phyloP scores from a whole-genome alignment of 2,797 vertebrate genomes.

The Lophotriccus pileatus region DNA sequence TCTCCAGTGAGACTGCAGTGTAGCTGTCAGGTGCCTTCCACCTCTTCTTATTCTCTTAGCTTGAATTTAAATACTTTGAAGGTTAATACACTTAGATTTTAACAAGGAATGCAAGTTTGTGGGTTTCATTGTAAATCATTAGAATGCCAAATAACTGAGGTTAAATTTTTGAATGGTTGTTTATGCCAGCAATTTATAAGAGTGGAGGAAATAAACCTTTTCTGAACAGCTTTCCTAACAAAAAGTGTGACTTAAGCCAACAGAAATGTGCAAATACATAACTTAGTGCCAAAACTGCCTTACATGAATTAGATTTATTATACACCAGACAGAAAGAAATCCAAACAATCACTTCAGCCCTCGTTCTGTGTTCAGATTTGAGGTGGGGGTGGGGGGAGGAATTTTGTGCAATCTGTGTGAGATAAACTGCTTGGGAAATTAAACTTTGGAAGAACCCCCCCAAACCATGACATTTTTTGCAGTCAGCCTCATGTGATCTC shows the following conservation, averaged over 20 bases:
- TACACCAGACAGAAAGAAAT: conserved; percentile 23
- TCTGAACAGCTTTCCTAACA: conserved; percentile 45
- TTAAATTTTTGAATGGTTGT: conserved; percentile 38
- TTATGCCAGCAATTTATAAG: conserved; percentile 45
- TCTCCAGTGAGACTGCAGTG: background rate
- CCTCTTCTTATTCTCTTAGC: conserved; percentile 1
- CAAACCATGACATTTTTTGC: background rate
- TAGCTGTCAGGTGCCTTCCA: background rate
- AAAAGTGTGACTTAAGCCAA: conserved; percentile 47
- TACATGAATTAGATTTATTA: conserved; percentile 54
- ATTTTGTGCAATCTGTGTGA: background rate
- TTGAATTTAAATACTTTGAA: conserved; percentile 55
- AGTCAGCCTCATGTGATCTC: background rate
- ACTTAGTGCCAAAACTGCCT: conserved; percentile 43
- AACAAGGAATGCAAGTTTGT: background rate
- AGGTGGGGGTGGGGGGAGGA: background rate
- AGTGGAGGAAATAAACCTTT: conserved; percentile 53
- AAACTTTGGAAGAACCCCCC: background rate
- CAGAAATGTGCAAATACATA: conserved; percentile 55
- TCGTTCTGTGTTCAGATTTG: background rate
- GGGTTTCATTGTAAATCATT: conserved; percentile 1
- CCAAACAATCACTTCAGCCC: background rate
- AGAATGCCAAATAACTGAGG: conserved; percentile 43
- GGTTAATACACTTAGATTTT: background rate
- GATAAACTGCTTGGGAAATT: conserved; percentile 40